Evolutionary conservation across 2,888 invertebrate genomes (phyloP).

Genomic region (Diadegma fenestrale): DNA sequence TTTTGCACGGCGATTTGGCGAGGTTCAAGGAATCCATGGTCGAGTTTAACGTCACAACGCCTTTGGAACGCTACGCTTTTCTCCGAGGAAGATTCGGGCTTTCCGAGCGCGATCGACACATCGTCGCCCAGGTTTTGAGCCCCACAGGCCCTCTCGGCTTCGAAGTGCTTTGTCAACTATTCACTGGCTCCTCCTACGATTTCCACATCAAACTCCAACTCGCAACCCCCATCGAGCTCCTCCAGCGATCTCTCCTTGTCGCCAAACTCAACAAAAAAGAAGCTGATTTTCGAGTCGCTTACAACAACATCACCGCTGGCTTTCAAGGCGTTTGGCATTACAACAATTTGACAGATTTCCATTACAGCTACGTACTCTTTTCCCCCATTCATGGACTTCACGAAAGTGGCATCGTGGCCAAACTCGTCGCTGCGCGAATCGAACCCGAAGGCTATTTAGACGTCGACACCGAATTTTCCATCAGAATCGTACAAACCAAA

Average conservation of each 20-base stretch:
- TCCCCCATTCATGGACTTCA: conserved; percentile 92
- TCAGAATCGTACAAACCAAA: conserved; percentile 90
- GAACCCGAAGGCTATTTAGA: conserved; percentile 63
- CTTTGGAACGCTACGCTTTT: conserved; percentile 88
- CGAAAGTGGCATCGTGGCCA: conserved; percentile 91
- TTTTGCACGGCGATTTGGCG: conserved; percentile 87
- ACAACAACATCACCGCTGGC: conserved; percentile 91
- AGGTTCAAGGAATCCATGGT: conserved; percentile 91
- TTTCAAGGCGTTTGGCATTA: conserved; percentile 93
- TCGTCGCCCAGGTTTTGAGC: conserved; percentile 90
- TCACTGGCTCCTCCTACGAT: conserved; percentile 86
- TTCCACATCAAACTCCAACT: conserved; percentile 91
- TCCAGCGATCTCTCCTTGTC: conserved; percentile 89
- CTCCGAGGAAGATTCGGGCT: conserved; percentile 90
- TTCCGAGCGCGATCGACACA: conserved; percentile 89
- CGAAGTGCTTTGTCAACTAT: conserved; percentile 89
- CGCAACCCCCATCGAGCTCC: conserved; percentile 90
- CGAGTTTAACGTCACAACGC: conserved; percentile 90
- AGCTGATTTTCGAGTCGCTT: conserved; percentile 91
- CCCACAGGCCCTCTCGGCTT: conserved; percentile 90
- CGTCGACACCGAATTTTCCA: conserved; percentile 90
- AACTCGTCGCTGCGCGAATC: conserved; percentile 88
- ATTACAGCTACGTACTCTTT: conserved; percentile 91
- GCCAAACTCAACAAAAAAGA: conserved; percentile 90
- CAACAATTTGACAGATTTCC: conserved; percentile 89